Conservation (phyloP, 2,797 vertebrate species). For the Netta rufina region DNA sequence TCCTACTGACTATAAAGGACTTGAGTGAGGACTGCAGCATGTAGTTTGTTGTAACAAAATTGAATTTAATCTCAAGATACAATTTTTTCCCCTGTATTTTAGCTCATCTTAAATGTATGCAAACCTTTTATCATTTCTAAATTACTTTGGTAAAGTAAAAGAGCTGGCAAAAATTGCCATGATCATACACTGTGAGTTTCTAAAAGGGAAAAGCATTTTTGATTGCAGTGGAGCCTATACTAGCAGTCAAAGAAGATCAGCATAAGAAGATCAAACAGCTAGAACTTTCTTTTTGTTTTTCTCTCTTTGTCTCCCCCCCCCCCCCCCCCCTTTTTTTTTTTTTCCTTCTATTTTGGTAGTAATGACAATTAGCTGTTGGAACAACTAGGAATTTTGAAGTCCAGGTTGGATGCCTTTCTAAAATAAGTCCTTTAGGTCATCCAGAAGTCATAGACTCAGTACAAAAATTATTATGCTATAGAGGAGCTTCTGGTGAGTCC, state of each 20-base stretch:
- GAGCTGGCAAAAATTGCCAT: not conserved
- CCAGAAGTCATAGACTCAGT: not conserved
- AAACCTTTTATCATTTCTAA: constrained; percentile 9
- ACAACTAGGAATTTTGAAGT: not conserved
- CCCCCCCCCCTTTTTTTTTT: no score
- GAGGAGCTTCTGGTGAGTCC: not conserved
- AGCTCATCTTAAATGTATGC: not conserved
- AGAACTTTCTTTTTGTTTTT: not conserved
- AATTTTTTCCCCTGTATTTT: not conserved
- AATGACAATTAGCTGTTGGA: not conserved
- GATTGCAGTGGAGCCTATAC: not conserved
- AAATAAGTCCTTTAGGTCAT: not conserved
- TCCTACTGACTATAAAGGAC: not conserved
- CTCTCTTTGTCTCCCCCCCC: not conserved
- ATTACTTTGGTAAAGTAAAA: not conserved
- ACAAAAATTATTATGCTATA: not conserved
- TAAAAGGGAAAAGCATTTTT: not conserved
- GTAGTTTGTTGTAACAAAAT: not conserved
- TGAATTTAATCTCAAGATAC: not conserved
- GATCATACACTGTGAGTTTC: not conserved
- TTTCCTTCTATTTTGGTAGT: not conserved
- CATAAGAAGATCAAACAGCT: not conserved
- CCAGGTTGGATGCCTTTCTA: not conserved
- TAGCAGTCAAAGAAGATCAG: not conserved
- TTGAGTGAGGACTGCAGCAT: not conserved